These are phyloP conservation scores for Melolontha melolontha DNA, from an alignment of 2,888 invertebrate genomes.

Conservation along the genomic window DNA sequence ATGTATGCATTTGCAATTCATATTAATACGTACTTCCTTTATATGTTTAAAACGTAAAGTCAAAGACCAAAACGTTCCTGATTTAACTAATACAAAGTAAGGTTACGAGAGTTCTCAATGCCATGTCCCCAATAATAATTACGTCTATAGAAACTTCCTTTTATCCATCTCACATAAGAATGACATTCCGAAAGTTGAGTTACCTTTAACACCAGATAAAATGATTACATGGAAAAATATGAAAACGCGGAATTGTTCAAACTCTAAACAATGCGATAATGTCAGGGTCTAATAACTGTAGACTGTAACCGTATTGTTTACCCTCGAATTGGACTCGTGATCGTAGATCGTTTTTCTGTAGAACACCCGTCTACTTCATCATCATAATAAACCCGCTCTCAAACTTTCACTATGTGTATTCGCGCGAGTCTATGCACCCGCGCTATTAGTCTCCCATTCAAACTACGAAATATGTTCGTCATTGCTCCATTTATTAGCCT, in stretches of 20 bases:
- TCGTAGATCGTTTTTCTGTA: constrained; percentile 16
- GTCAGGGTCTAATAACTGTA: constrained; percentile 22
- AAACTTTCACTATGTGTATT: constrained; percentile 11
- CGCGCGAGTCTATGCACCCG: neutral
- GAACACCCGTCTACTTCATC: constrained; percentile 29
- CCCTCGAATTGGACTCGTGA: constrained; percentile 25
- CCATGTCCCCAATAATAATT: constrained; percentile 11
- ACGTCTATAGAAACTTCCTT: constrained; percentile 20
- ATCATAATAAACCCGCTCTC: neutral
- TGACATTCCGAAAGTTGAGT: constrained; percentile 16
- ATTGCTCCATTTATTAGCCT: constrained; percentile 11
- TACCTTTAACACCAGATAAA: constrained; percentile 21
- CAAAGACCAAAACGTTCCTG: constrained; percentile 13
- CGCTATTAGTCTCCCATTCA: neutral
- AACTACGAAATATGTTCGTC: neutral
- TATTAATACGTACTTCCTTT: constrained; percentile 5
- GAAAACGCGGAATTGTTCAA: constrained; percentile 21
- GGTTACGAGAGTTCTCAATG: constrained; percentile 21
- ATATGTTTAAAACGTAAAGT: constrained; percentile 8
- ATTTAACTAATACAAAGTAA: constrained; percentile 7
- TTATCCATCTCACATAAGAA: constrained; percentile 8
- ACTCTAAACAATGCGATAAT: constrained; percentile 17
- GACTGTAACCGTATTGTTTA: constrained; percentile 8
- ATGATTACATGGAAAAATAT: constrained; percentile 15
- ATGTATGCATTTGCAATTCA: constrained; percentile 1